These are phyloP conservation scores for Cephus nigrinus DNA, from an alignment of 2,888 invertebrate species.

Conservation along the genomic window DNA sequence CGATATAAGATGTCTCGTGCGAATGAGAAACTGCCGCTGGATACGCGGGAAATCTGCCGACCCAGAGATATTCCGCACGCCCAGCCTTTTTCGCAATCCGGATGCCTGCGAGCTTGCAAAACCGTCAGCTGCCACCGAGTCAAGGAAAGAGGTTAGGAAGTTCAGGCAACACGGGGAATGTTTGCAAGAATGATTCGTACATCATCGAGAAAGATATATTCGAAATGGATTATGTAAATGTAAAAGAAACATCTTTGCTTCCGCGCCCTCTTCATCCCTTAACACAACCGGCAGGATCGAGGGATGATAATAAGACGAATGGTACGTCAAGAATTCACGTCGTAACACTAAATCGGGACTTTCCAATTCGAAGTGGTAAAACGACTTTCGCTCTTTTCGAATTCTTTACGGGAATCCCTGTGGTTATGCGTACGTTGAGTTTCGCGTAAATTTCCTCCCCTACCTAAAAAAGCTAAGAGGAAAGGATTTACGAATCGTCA, in stretches of 20 bases:
- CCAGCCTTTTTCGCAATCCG: not conserved
- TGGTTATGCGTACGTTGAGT: not conserved
- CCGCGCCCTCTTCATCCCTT: not conserved
- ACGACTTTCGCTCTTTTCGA: not conserved
- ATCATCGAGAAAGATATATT: not conserved
- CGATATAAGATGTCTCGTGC: not conserved
- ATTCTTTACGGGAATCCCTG: not conserved
- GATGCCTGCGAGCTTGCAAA: not conserved
- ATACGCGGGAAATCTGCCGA: not conserved
- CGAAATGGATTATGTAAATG: not conserved
- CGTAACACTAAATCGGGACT: not conserved
- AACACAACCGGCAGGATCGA: not conserved
- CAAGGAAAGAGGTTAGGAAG: not conserved
- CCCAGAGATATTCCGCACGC: not conserved
- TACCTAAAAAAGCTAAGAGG: not conserved
- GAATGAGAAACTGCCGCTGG: not conserved
- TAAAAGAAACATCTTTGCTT: not conserved
- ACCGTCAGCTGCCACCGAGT: not conserved
- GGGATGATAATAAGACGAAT: not conserved
- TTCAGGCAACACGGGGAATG: not conserved
- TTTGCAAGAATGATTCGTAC: not conserved
- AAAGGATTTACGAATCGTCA: not conserved
- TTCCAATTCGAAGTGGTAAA: not conserved
- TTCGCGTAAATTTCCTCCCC: not conserved
- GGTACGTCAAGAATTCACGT: not conserved